phyloP scores from a whole-genome alignment of 2,888 invertebrate species.

The Branchipolynoe longqiensis region DNA sequence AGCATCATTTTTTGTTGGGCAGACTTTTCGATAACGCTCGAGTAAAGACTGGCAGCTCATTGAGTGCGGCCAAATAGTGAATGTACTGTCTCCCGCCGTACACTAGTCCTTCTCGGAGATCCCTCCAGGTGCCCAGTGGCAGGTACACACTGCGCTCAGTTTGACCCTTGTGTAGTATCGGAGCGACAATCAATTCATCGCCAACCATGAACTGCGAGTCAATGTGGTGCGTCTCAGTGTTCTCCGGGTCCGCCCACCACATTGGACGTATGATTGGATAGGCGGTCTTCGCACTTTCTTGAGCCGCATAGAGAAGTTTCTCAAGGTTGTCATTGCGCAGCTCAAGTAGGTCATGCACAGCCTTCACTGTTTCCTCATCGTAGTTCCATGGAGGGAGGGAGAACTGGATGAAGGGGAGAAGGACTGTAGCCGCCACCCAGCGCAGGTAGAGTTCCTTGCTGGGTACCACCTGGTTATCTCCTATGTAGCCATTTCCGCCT shows the following conservation, averaged over 20 bases:
- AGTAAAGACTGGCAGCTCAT: slow-evolving; percentile 64
- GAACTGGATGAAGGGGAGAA: slow-evolving; percentile 95
- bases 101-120: slow-evolving; percentile 11
- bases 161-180: slow-evolving; percentile 76
- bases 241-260: slow-evolving; percentile 92
- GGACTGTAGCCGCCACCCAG: slow-evolving; percentile 93
- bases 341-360: slow-evolving; percentile 67
- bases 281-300: slow-evolving; percentile 70
- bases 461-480: background rate
- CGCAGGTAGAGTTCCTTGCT: slow-evolving; percentile 80
- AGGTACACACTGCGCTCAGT: slow-evolving; percentile 75
- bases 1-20: no score
- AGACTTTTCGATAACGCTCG: no score
- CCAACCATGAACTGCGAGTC: slow-evolving; percentile 85
- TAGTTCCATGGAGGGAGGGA: slow-evolving; percentile 84
- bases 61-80: slow-evolving; percentile 59
- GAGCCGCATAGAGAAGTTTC: slow-evolving; percentile 69
- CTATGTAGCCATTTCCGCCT: slow-evolving; percentile 77
- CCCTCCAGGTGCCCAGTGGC: slow-evolving; percentile 64
- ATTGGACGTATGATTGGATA: slow-evolving; percentile 94
- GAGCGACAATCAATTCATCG: slow-evolving; percentile 78
- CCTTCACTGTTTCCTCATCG: slow-evolving; percentile 69
- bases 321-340: slow-evolving; percentile 72
- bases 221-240: slow-evolving; percentile 89
- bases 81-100: slow-evolving; percentile 59